phyloP scores from a whole-genome alignment of 1,140 invertebrate species.

The Drosophila kohkoa region DNA sequence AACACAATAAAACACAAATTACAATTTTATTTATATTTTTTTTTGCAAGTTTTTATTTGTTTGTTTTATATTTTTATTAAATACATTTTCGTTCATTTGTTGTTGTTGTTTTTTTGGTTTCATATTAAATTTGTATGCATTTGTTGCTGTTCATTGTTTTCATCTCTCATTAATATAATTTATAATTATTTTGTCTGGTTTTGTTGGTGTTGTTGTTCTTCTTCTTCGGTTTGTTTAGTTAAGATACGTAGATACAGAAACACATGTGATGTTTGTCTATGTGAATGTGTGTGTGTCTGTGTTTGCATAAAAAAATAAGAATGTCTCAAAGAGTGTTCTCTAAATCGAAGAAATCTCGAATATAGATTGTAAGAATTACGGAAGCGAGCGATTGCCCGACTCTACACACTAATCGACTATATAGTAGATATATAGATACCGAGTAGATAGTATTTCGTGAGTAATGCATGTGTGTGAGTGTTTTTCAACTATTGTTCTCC shows the following conservation, averaged over 20 bases:
- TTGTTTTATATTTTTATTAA: constrained; percentile 75
- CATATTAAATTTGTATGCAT: constrained; percentile 63
- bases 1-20: constrained; percentile 5
- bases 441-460: background rate
- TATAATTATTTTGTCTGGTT: constrained; percentile 41
- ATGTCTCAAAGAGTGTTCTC: constrained; percentile 27
- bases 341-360: constrained; percentile 11
- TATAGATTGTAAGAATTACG: constrained; percentile 10
- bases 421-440: constrained; percentile 16
- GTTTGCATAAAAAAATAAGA: constrained; percentile 29
- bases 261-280: constrained; percentile 10
- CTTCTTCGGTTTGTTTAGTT: constrained; percentile 43
- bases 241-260: constrained; percentile 58
- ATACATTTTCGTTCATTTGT: constrained; percentile 72
- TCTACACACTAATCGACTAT: constrained; percentile 17
- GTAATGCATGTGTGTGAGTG: constrained; percentile 21
- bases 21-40: constrained; percentile 8
- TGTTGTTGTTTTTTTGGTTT: constrained; percentile 42
- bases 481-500: constrained; percentile 14
- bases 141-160: constrained; percentile 63
- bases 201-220: constrained; percentile 17
- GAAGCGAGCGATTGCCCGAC: constrained; percentile 2
- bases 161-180: constrained; percentile 46
- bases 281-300: constrained; percentile 1
- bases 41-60: constrained; percentile 43